phyloP scores from a whole-genome alignment of 1,140 invertebrate species.

The Penaeus vannamei region DNA sequence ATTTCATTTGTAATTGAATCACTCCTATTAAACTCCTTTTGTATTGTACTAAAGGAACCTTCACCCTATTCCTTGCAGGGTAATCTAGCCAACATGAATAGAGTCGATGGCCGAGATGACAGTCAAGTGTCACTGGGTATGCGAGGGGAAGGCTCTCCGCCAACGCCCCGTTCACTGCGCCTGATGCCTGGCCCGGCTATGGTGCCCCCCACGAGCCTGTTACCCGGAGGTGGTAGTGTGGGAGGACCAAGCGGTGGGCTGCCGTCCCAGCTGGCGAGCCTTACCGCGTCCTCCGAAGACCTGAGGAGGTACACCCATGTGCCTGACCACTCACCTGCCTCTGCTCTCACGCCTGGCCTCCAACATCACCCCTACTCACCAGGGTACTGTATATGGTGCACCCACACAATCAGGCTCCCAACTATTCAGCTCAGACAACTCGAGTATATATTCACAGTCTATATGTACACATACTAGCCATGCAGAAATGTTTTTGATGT shows the following conservation, averaged over 20 bases:
- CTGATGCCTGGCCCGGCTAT: conserved; percentile 50
- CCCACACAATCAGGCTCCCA: conserved; percentile 29
- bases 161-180: conserved; percentile 87
- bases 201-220: conserved; percentile 53
- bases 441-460: background rate
- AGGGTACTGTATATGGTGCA: conserved; percentile 63
- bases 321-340: conserved; percentile 67
- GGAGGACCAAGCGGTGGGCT: conserved; percentile 31
- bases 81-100: conserved; percentile 61
- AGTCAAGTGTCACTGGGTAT: conserved; percentile 75
- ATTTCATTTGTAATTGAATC: background rate
- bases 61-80: conserved; percentile 48
- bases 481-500: no score
- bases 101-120: conserved; percentile 79
- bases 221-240: conserved; percentile 53
- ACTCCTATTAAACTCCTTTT: background rate
- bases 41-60: background rate
- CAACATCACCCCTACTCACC: conserved; percentile 65
- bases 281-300: conserved; percentile 66
- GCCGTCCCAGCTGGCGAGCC: conserved; percentile 45
- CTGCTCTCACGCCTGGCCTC: conserved; percentile 59
- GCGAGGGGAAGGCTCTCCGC: conserved; percentile 79
- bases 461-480: background rate
- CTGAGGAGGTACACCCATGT: conserved; percentile 67
- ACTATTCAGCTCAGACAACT: background rate